A percentile compares a stretch with the other conserved stretches of the same genome.
These are phyloP conservation scores for Sebastes kiyomatsui DNA, from an alignment of 2,797 vertebrate species.

Conservation along the genomic window DNA sequence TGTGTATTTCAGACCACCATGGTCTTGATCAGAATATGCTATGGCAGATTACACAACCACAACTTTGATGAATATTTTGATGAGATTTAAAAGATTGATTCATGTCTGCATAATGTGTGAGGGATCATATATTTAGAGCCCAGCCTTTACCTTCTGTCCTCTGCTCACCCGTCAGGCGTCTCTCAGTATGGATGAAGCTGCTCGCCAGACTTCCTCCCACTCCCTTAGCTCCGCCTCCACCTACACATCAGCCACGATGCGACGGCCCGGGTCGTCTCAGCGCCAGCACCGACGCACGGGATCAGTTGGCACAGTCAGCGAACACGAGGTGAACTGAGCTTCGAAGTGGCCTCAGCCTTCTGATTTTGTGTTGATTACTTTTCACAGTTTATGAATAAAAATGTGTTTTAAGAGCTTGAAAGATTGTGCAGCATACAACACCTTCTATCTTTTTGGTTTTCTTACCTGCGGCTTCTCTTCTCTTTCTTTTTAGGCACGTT, in stretches of 20 bases:
- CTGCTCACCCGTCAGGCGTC: constrained; percentile 64
- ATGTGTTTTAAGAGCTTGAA: not conserved
- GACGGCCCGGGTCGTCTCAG: constrained; percentile 72
- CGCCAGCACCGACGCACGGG: constrained; percentile 92
- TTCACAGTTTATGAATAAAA: not conserved
- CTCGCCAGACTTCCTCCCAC: constrained; percentile 84
- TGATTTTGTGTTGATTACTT: not conserved
- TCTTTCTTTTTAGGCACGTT: constrained; percentile 68
- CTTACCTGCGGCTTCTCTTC: not conserved
- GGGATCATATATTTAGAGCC: too few relatives aligned
- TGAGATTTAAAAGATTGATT: too few relatives aligned
- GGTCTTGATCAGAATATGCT: too few relatives aligned
- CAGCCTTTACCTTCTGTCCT: not conserved
- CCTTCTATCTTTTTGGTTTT: not conserved
- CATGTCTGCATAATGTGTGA: too few relatives aligned
- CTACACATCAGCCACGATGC: constrained; percentile 67
- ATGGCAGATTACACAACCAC: too few relatives aligned
- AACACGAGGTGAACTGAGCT: constrained; percentile 61
- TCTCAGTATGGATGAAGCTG: constrained; percentile 95
- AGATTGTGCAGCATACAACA: not conserved
- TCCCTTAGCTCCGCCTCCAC: constrained; percentile 76
- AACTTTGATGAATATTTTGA: too few relatives aligned
- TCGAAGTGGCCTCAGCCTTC: fast-evolving
- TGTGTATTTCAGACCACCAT: too few relatives aligned
- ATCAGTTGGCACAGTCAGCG: constrained; percentile 89